Evolutionary conservation across 2,113 vertebrate genomes (phyloP), one percentile per base, ranked within the genome.

Genomic region (Odobenus rosmarus): DNA sequence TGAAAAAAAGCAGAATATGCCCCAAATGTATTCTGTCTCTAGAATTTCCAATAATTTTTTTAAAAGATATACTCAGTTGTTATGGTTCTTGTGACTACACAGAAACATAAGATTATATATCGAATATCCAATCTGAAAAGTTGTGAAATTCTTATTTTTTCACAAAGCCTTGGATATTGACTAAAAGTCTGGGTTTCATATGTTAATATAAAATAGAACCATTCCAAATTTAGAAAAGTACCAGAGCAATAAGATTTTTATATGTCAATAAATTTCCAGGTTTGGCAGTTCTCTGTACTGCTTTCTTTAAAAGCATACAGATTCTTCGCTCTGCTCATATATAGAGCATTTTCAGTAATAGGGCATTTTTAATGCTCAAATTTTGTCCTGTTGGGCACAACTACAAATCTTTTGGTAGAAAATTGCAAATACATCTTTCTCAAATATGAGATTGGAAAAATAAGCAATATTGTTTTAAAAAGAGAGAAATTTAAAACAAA

Each of bases 401-500:
- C 59, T 77, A 57, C 53, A 96, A 64, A 91, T 80, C 76, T 55
- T 93, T 95, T 51, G 1, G 0, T 82, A 85, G 67, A 42, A 96
- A 93, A 92, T 59, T 92, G 1, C 49, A 95, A 67, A 96, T 62
- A 13, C 67, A 81, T 53, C 18, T 96, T 97, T 90, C 53, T 93
- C 11, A 83, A 93, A 77, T 3, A 61, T 71, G 31, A 79, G 36
- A 3, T 90, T 77, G 69, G 67, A 90, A 93, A 74, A 89, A 72
- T 96, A 85, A 93, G 28, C 33, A 90, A 81, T 61, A 71, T 80
- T 86, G 79, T 92, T 96, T 77, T 71, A 28, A 42, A 77, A 80
- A 90, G 74, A 84, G 16, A 87, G 36, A 97, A 94, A 92, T 93
- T 84, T 93, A 79, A 95, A 96, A 62, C 21, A 39, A 76, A 95